Evolutionary conservation across 2,113 vertebrate species (phyloP).

Genomic region (Tor tambroides): DNA sequence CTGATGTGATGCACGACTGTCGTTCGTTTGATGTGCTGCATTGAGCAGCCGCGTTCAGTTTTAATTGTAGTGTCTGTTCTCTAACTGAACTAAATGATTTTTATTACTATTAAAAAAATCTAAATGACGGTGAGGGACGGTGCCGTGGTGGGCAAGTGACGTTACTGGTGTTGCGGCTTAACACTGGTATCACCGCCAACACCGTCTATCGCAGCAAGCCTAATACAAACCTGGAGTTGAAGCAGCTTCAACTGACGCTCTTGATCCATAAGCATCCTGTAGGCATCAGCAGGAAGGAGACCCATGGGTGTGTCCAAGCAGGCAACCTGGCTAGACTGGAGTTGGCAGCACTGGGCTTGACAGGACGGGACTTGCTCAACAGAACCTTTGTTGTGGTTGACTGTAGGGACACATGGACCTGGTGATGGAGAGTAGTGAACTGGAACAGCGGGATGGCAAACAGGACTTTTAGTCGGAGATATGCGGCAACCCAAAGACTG

Average conservation of each 20-base stretch:
- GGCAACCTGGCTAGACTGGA: slow-evolving; percentile 54
- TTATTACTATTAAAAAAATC: too few relatives aligned
- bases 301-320: slow-evolving; percentile 64
- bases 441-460: slow-evolving; percentile 68
- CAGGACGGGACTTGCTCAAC: slow-evolving; percentile 60
- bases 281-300: slow-evolving; percentile 81
- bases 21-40: too few relatives aligned
- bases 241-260: slow-evolving; percentile 90
- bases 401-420: slow-evolving; percentile 58
- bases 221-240: slow-evolving; percentile 91
- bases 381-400: not conserved
- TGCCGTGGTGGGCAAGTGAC: too few relatives aligned
- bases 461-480: slow-evolving; percentile 62
- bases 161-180: too few relatives aligned
- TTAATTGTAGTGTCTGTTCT: too few relatives aligned
- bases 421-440: slow-evolving; percentile 58
- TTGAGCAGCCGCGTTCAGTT: too few relatives aligned
- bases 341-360: slow-evolving; percentile 66
- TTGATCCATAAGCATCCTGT: slow-evolving; percentile 85
- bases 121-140: too few relatives aligned
- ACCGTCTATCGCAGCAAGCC: too few relatives aligned
- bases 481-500: slow-evolving; percentile 63
- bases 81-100: too few relatives aligned
- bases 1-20: too few relatives aligned
- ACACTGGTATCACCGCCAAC: too few relatives aligned